Conservation (phyloP, 92 coral and sea anemone species). For the Porites lobata region DNA sequence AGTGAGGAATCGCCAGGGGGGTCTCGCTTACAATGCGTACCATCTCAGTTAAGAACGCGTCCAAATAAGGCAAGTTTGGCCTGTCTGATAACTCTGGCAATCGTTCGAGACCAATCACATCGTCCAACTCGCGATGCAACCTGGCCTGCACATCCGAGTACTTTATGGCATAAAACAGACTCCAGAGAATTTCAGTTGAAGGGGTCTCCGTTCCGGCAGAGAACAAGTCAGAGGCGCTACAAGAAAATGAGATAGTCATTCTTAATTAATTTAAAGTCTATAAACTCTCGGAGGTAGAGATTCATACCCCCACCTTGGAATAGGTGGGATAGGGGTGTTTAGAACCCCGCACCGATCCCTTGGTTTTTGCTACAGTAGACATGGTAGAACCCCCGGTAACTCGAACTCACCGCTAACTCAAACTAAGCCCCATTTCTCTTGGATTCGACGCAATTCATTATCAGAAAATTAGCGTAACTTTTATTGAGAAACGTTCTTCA, state of each 20-base stretch:
- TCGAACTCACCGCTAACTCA: too few relatives aligned
- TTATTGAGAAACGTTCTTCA: too few relatives aligned
- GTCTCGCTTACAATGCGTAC: constrained; percentile 63
- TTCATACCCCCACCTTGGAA: too few relatives aligned
- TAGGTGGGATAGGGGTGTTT: too few relatives aligned
- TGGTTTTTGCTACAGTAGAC: too few relatives aligned
- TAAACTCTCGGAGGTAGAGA: neutral
- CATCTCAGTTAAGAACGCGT: constrained; percentile 74
- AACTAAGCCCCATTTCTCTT: too few relatives aligned
- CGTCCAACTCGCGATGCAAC: constrained; percentile 68
- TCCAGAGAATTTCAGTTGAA: constrained; percentile 64
- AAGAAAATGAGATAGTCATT: neutral
- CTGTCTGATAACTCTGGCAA: constrained; percentile 73
- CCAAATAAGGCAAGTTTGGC: constrained; percentile 66
- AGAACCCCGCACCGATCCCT: too few relatives aligned
- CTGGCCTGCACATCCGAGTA: constrained; percentile 75
- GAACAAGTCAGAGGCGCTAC: constrained; percentile 60
- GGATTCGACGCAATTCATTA: too few relatives aligned
- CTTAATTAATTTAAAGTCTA: too few relatives aligned
- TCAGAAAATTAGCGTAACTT: too few relatives aligned
- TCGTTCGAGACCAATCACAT: constrained; percentile 34
- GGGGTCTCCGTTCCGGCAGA: constrained; percentile 81
- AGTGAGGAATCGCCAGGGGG: constrained; percentile 81
- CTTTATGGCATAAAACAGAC: constrained; percentile 56
- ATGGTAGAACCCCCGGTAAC: too few relatives aligned